Conservation (phyloP, 2,113 vertebrate species). For the Rhinichthys klamathensis region DNA sequence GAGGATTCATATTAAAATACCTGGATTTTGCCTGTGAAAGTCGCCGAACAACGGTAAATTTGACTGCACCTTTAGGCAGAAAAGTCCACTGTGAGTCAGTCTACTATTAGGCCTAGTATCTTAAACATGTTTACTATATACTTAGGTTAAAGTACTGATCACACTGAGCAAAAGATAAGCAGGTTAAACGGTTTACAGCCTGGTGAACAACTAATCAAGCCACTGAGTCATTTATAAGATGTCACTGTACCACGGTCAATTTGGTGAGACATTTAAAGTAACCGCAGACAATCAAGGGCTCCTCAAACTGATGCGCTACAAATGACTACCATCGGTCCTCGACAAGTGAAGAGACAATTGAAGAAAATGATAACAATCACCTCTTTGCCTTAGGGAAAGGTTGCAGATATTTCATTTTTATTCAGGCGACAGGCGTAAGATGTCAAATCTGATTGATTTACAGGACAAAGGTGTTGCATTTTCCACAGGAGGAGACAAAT, state of each 20-base stretch:
- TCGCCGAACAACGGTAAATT: not conserved
- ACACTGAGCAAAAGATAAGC: not conserved
- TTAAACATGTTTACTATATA: slow-evolving; percentile 1
- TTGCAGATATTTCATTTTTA: not conserved
- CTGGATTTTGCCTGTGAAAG: not conserved
- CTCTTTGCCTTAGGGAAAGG: not conserved
- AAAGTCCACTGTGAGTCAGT: not conserved
- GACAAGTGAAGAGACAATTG: slow-evolving; percentile 8
- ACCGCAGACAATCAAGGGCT: slow-evolving; percentile 1
- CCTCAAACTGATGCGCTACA: not conserved
- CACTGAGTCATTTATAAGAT: not conserved
- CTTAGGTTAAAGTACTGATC: not conserved
- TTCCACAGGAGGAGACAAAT: not conserved
- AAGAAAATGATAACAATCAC: slow-evolving; percentile 17
- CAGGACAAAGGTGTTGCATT: not conserved
- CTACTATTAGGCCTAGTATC: not conserved
- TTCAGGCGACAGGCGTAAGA: slow-evolving; percentile 10
- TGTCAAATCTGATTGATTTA: slow-evolving; percentile 1
- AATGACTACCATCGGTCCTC: not conserved
- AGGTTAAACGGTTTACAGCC: not conserved
- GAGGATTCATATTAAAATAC: not conserved
- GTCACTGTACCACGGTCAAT: not conserved
- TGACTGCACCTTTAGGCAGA: not conserved
- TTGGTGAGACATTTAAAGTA: not conserved
- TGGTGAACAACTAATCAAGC: not conserved